These are phyloP conservation scores for Hippoglossus stenolepis DNA, from an alignment of 2,113 vertebrate genomes.

Conservation along the genomic window DNA sequence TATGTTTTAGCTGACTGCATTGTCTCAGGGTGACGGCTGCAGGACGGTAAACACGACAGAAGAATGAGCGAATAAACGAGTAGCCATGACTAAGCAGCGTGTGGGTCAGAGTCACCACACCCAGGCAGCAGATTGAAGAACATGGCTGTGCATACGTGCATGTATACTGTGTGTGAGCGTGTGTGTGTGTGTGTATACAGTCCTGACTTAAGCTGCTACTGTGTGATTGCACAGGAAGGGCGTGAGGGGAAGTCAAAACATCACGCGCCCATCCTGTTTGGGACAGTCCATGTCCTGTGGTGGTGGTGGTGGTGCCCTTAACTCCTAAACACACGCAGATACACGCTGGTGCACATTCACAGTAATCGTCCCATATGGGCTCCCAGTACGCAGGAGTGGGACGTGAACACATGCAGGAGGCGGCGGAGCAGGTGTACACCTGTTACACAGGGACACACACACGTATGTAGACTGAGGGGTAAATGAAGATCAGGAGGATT, in stretches of 20 bases:
- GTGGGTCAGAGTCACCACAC: conserved; percentile 49
- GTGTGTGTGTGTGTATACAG: conserved; percentile 15
- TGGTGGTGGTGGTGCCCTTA: conserved; percentile 69
- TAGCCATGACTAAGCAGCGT: conserved; percentile 58
- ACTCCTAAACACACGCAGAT: conserved; percentile 43
- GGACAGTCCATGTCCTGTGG: conserved; percentile 80
- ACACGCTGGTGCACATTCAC: conserved; percentile 38
- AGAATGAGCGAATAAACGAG: conserved; percentile 40
- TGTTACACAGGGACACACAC: conserved; percentile 60
- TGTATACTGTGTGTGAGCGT: conserved; percentile 31
- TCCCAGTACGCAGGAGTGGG: too few relatives aligned
- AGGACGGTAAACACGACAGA: conserved; percentile 35
- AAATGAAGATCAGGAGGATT: not conserved
- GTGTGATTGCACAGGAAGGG: conserved; percentile 84
- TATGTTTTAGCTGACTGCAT: conserved; percentile 65
- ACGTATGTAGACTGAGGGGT: not conserved
- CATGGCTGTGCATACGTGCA: conserved; percentile 15
- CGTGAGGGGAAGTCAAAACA: conserved; percentile 85
- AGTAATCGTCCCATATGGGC: conserved; percentile 69
- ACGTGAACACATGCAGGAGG: conserved; percentile 39
- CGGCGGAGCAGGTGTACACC: conserved; percentile 75
- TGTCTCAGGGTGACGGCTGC: conserved; percentile 43
- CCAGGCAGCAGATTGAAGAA: conserved; percentile 35
- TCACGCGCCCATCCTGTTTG: conserved; percentile 85
- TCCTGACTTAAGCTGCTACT: conserved; percentile 72